Base-by-base conservation (phyloP, 23 tunicate species). In the Clavelina lepadiformis region DNA sequence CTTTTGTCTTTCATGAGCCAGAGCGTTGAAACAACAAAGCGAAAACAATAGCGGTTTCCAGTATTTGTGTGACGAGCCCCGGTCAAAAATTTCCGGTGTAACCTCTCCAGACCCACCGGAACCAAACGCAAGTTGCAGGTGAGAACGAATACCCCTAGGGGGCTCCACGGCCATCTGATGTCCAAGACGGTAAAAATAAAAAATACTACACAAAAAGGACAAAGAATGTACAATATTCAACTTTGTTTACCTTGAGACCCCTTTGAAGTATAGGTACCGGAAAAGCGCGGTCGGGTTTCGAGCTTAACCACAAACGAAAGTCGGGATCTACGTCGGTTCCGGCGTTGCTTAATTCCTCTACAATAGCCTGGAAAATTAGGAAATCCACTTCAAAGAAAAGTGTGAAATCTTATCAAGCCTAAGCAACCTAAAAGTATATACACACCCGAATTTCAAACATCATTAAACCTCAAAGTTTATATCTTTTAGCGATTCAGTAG, bases 271-370 rank as follows among this genome's bases (percentile, higher is more conserved):
- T 81, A 49, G 89, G 83, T 44, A 78, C 80, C 15, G 97, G 97
- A 61, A 89, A 89, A 4, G 75, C 69, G 45, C 71, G 63, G 38
- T 89, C 97, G 23, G 97, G 97, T 57, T 89, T 89, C 49, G 97
- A 89, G 58, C 97, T 89, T 29, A 89, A 56, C 89, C 83, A 89
- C 36, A 89, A 69, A 19, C 97, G 75, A 44, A 89, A 89, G 38
- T 89, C 91, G 5, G 83, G 58, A 75, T 89, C 97, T 5, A 81
- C 88, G 23, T 89, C 89, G 11, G 97, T 69, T 1, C 56, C 80
- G 4, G 89, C 75, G 24, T 68, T 36, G 33, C 46, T 75, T 28
- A 89, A 31, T 24, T 89, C 97, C 46, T 89, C 89, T 26, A 89
- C 97, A 44, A 89, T 81, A 28, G 83, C 56, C 97, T 89, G 56